Conservation (phyloP, 2,797 vertebrate species). For the Hylomyscus alleni region DNA sequence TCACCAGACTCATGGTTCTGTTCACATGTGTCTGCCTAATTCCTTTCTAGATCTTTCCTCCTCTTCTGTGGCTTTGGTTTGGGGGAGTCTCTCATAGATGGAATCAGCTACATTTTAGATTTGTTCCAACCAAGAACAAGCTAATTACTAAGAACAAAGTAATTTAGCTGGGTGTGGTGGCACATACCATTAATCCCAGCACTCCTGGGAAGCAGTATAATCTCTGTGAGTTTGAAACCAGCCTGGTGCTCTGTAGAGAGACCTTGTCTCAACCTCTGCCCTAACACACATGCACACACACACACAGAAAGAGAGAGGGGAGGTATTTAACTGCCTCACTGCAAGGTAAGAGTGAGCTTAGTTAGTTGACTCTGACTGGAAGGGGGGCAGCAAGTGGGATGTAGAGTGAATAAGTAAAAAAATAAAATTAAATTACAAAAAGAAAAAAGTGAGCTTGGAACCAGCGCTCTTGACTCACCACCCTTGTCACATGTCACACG, state of each 20-base stretch:
- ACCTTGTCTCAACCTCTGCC: neutral
- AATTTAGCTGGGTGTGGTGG: neutral
- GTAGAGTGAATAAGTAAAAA: neutral
- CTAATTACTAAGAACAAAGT: neutral
- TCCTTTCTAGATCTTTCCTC: neutral
- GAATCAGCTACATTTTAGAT: neutral
- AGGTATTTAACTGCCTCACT: too few relatives aligned
- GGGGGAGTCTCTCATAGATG: neutral
- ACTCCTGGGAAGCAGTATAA: neutral
- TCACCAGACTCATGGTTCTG: too few relatives aligned
- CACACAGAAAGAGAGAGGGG: too few relatives aligned
- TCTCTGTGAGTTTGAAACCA: neutral
- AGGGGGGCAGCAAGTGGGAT: neutral
- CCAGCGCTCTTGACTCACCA: neutral
- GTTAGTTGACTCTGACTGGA: neutral
- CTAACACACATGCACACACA: neutral
- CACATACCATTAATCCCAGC: neutral
- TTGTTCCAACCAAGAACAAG: neutral
- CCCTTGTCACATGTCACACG: neutral
- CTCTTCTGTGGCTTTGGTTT: neutral
- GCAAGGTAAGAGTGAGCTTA: neutral
- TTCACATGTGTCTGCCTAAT: neutral
- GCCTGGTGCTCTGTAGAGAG: neutral
- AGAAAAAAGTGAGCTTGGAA: neutral
- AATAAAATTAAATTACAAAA: neutral